These are phyloP conservation scores for Pluvianellus socialis DNA, from an alignment of 2,113 vertebrate species.

Conservation along the genomic window DNA sequence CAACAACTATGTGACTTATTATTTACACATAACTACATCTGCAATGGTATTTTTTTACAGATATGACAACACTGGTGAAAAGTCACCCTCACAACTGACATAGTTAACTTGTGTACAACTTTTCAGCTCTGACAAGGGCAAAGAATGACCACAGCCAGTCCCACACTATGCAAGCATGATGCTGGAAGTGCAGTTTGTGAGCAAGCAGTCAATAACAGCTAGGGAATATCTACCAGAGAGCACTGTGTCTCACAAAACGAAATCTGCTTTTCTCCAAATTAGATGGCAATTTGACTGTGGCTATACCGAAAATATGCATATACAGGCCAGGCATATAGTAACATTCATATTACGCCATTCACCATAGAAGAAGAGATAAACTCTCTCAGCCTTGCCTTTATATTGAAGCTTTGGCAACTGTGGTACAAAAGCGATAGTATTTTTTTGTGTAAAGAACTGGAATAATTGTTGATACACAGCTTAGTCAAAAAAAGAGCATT, in stretches of 20 bases:
- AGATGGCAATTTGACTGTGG: not conserved
- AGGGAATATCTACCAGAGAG: not conserved
- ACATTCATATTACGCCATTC: not conserved
- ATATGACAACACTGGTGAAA: not conserved
- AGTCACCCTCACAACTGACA: not conserved
- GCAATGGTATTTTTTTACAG: not conserved
- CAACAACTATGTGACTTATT: not conserved
- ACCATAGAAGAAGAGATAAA: not conserved
- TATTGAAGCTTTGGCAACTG: not conserved
- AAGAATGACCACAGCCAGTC: not conserved
- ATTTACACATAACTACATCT: not conserved
- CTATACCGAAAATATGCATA: not conserved
- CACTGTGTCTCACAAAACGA: not conserved
- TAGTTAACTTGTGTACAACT: not conserved
- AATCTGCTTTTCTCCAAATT: not conserved
- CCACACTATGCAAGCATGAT: not conserved
- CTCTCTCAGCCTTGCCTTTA: not conserved
- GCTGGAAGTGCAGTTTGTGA: not conserved
- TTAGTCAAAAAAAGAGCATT: not conserved
- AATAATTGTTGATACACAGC: not conserved
- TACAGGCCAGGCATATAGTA: not conserved
- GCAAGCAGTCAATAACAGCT: not conserved
- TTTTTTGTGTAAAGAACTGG: not conserved
- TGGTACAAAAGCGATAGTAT: not conserved
- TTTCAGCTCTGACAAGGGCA: not conserved